A percentile compares a stretch with the other conserved stretches of the same genome.
These are phyloP conservation scores for Ectropis grisescens DNA, from an alignment of 1,140 invertebrate species.

Conservation along the genomic window DNA sequence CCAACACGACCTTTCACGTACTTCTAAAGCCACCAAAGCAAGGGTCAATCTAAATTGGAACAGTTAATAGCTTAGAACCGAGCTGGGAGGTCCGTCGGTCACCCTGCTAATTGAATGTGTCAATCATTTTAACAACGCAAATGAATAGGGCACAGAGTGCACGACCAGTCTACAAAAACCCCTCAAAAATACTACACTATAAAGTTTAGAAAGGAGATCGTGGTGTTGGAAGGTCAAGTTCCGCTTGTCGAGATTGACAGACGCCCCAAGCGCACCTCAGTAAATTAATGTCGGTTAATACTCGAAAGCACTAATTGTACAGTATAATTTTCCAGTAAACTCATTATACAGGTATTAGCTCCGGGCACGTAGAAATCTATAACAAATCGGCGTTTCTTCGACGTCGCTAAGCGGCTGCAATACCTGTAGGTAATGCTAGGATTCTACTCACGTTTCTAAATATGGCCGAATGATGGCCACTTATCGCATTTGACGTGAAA, in stretches of 20 bases:
- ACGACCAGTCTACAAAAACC: slow-evolving; percentile 37
- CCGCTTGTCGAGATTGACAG: slow-evolving; percentile 8
- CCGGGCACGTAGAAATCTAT: slow-evolving; percentile 28
- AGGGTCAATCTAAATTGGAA: slow-evolving; percentile 19
- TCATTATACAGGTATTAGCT: slow-evolving; percentile 33
- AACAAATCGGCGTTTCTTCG: slow-evolving; percentile 21
- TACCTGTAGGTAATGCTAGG: no score
- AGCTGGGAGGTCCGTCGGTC: slow-evolving; percentile 68
- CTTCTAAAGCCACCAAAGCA: slow-evolving; percentile 1
- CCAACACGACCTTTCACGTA: slow-evolving; percentile 3
- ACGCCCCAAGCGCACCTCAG: slow-evolving; percentile 35
- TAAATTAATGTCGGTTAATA: slow-evolving; percentile 47
- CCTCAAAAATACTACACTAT: slow-evolving; percentile 3
- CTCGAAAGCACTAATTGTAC: slow-evolving; percentile 50
- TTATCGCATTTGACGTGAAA: background rate
- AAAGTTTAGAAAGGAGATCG: no score
- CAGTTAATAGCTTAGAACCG: slow-evolving; percentile 42
- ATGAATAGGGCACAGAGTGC: slow-evolving; percentile 60
- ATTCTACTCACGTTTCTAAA: background rate
- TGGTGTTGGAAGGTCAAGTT: no score
- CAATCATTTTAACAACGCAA: slow-evolving; percentile 71
- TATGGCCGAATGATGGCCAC: background rate
- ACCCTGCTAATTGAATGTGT: slow-evolving; percentile 70
- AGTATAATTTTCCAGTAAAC: slow-evolving; percentile 51
- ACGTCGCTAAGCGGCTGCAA: no score